Evolutionary conservation across 2,113 vertebrate species (phyloP), one percentile per base, ranked within the genome.

Genomic region (Oxyruncus cristatus): DNA sequence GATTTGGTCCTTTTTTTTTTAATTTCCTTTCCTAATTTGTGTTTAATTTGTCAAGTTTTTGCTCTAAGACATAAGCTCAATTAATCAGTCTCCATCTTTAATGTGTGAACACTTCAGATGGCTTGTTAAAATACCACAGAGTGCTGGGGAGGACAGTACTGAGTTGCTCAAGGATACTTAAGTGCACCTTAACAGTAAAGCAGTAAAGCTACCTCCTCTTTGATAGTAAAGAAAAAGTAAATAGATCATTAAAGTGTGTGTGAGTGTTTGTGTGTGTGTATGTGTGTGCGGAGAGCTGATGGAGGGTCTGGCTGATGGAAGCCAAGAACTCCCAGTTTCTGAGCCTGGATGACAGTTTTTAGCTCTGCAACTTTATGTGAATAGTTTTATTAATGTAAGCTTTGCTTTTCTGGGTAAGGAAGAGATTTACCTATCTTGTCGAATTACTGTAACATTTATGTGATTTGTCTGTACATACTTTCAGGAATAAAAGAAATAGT

Each of bases 201-300:
- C 59, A 66, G 28, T 89, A 76, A 81, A 77, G 52, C 68, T 44
- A 19, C 26, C 32, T 84, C 41, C 42, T 74, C 49, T 85, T 44
- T 47, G n/a, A 30, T 56, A 49, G 41, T 42, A 41, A 89, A 76
- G 67, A 50, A 71, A 79, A 91, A 85, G 21, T 84, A 81, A 94
- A 73, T 84, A 76, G 75, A 85, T 71, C n/a, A 32, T 86, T 47
- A 8, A 66, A 56, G 19, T 26, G 4, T 74, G 3, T 62, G 14
- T 27, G 49, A 12, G 39, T 41, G 39, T 41, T 9, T 41, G 39
- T 26, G 49, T 46, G 44, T 44, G 44, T 9, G 46, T 4, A 22
- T 6, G 22, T 46, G 27, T 58, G 15, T 72, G 19, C 63, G 46
- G 27, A 82, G 62, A 79, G 39, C 28, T 27, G 49, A 50, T 26